Evolutionary conservation across 92 coral and sea anemone species (phyloP).

Genomic region (Desmophyllum pertusum): DNA sequence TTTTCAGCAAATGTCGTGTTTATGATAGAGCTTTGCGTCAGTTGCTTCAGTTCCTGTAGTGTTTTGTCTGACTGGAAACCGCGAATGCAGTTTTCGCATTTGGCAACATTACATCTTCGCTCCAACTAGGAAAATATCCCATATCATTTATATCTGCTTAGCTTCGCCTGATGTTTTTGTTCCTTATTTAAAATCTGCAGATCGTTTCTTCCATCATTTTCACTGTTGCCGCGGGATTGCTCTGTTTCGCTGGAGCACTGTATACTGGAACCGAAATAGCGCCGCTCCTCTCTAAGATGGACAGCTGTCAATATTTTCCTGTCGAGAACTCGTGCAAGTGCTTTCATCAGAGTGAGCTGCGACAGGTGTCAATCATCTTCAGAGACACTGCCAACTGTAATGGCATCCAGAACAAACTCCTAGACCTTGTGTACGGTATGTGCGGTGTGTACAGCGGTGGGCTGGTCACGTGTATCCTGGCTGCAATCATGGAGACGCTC

Average conservation of each 20-base stretch:
- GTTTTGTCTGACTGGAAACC: not conserved
- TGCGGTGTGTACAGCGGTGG: conserved; percentile 93
- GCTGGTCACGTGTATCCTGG: conserved; percentile 73
- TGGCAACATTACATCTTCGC: not conserved
- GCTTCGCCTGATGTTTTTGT: not conserved
- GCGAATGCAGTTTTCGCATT: not conserved
- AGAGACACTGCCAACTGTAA: conserved; percentile 83
- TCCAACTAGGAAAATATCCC: too few relatives aligned
- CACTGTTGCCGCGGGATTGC: conserved; percentile 61
- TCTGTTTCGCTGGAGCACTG: conserved; percentile 83
- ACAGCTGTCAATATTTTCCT: conserved; percentile 82
- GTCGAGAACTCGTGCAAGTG: conserved; percentile 84
- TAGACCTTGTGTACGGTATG: conserved; percentile 88
- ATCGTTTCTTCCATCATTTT: conserved; percentile 63
- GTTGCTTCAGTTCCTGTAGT: too few relatives aligned
- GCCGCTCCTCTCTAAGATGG: conserved; percentile 79
- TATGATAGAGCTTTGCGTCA: too few relatives aligned
- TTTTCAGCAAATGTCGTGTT: too few relatives aligned
- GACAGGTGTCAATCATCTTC: conserved; percentile 87
- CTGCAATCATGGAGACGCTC: conserved; percentile 68
- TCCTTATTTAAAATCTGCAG: conserved; percentile 21
- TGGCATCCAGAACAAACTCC: conserved; percentile 74
- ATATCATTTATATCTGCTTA: too few relatives aligned
- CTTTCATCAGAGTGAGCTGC: conserved; percentile 74
- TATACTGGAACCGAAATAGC: conserved; percentile 70